Evolutionary conservation across 2,113 vertebrate genomes (phyloP), one percentile per base, ranked within the genome.

Genomic region (Edolisoma coerulescens): DNA sequence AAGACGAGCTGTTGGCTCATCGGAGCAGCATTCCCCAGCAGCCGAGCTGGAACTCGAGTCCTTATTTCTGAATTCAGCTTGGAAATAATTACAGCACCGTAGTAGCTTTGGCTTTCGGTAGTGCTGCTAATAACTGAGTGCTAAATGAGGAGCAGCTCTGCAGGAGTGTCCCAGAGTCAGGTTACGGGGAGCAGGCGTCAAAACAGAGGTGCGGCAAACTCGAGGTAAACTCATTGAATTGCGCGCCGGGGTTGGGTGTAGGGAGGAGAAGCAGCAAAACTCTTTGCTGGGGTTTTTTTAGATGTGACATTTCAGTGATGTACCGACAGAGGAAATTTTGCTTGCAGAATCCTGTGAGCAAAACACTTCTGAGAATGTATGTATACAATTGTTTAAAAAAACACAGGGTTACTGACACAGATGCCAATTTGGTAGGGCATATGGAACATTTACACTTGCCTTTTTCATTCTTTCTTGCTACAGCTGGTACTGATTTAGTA

Each of bases 401-500:
- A 98, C 96, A 97, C 97, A 98, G 98, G 98, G 98, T 98, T 98
- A 98, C 98, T 98, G 98, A 98, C 98, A 98, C 98, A 98, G 98
- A 98, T 98, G 98, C 98, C 98, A 97, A 98, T 98, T 98, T 98
- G 98, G 97, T 98, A 97, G 98, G 98, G 98, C 98, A 98, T 98
- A 98, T 98, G 98, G 98, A 98, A 98, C 98, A 98, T 98, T 98
- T 98, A 98, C 98, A 98, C 97, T 98, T 98, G 98, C 97, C 98
- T 98, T 98, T 98, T 98, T 98, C 98, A 98, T 98, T 97, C 98
- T 98, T 98, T 63, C 98, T 98, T 97, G 98, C 98, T 98, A 98
- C 98, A 98, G 98, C 98, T 98, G 98, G 98, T 98, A 98, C 98
- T 98, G 98, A 98, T 98, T 98, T 98, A 98, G 98, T 98, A 98